A percentile compares a stretch with the other conserved stretches of the same genome.
phyloP scores from a whole-genome alignment of 64 coral and sea anemone species.

The Anthopleura sola region DNA sequence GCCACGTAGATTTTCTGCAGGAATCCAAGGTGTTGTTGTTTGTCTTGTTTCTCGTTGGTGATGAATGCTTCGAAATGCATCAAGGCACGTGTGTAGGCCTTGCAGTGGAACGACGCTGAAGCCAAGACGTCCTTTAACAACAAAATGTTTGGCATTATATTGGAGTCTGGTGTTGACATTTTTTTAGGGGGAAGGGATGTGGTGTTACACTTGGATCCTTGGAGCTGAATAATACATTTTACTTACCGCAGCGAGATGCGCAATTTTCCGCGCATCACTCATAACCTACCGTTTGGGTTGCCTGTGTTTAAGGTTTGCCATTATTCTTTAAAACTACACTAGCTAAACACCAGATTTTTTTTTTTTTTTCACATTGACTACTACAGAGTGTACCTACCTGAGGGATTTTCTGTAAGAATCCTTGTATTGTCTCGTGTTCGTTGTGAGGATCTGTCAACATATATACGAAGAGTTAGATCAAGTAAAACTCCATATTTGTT shows the following conservation, averaged over 20 bases:
- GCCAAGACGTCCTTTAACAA: slow-evolving; percentile 75
- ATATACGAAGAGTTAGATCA: background rate
- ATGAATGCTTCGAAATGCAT: slow-evolving; percentile 99
- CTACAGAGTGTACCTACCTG: slow-evolving; percentile 33
- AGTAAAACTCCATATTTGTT: too few relatives aligned
- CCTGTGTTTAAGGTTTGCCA: too few relatives aligned
- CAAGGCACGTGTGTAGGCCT: slow-evolving; percentile 89
- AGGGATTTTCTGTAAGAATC: slow-evolving; percentile 66
- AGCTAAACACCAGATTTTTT: too few relatives aligned
- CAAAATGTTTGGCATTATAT: background rate
- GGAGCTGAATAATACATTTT: too few relatives aligned
- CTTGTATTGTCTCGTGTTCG: slow-evolving; percentile 42
- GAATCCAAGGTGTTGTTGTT: slow-evolving; percentile 75
- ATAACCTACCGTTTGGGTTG: too few relatives aligned
- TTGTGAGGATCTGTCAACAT: slow-evolving; percentile 10
- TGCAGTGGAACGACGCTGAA: slow-evolving; percentile 88
- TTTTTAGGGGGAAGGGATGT: too few relatives aligned
- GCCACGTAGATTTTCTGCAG: slow-evolving; percentile 91
- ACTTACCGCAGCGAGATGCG: too few relatives aligned
- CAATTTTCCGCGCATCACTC: too few relatives aligned
- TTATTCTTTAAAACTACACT: too few relatives aligned
- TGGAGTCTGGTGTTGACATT: too few relatives aligned
- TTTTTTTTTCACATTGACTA: too few relatives aligned
- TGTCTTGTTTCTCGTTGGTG: slow-evolving; percentile 56
- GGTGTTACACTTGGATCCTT: too few relatives aligned